phyloP scores from a whole-genome alignment of 2,797 vertebrate species.

The Odontamblyopus lacepedii region DNA sequence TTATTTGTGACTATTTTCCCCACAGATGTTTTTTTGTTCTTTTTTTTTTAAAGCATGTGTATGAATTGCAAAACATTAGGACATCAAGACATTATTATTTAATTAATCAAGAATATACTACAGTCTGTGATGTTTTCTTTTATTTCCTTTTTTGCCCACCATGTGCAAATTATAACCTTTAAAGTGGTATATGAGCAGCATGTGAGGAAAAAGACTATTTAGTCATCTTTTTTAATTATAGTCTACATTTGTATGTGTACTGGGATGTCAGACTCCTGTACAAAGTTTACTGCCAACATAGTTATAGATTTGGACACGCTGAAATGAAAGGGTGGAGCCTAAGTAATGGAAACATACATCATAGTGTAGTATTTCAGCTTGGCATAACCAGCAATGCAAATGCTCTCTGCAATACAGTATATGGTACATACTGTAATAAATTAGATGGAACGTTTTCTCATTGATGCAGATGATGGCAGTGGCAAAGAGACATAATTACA shows the following conservation, averaged over 20 bases:
- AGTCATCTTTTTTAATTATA: slow-evolving; percentile 49
- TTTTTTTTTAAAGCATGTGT: slow-evolving; percentile 29
- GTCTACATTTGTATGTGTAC: slow-evolving; percentile 48
- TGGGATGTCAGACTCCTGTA: slow-evolving; percentile 37
- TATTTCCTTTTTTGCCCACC: not conserved
- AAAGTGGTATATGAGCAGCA: slow-evolving; percentile 58
- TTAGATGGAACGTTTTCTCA: not conserved
- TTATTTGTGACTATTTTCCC: slow-evolving; percentile 53
- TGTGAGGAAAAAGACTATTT: slow-evolving; percentile 49
- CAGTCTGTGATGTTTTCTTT: not conserved
- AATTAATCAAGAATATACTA: slow-evolving; percentile 47
- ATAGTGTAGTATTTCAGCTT: not conserved
- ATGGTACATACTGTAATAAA: not conserved
- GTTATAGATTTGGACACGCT: slow-evolving; percentile 1
- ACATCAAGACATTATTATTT: slow-evolving; percentile 53
- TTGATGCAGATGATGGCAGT: not conserved
- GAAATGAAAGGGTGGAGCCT: not conserved
- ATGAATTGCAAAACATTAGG: slow-evolving; percentile 39
- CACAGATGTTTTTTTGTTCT: slow-evolving; percentile 44
- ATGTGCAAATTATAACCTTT: slow-evolving; percentile 54
- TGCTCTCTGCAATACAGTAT: not conserved
- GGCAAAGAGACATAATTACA: no score
- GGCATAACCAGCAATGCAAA: not conserved
- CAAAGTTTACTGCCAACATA: slow-evolving; percentile 21
- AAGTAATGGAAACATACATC: slow-evolving; percentile 6